These are phyloP conservation scores for Smittia aterrima DNA, from an alignment of 2,888 invertebrate species.

Conservation along the genomic window DNA sequence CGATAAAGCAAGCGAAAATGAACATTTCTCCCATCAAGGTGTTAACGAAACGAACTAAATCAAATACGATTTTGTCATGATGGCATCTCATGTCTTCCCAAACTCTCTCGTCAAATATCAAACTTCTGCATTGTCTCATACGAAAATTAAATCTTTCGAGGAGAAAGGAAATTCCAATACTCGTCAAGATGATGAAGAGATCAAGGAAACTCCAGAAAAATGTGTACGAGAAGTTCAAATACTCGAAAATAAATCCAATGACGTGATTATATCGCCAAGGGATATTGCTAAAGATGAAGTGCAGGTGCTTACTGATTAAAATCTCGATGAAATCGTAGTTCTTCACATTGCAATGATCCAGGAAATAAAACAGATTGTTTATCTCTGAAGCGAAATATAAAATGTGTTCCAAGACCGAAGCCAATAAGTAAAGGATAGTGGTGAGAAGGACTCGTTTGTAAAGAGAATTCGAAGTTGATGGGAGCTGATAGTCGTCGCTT, in stretches of 20 bases:
- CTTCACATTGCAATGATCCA: background rate
- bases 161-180: background rate
- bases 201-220: background rate
- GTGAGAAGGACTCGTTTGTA: no score
- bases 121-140: background rate
- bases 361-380: background rate
- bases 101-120: background rate
- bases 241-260: background rate
- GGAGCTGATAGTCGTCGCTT: no score
- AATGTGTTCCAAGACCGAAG: background rate
- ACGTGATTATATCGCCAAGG: background rate
- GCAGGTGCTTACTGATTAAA: background rate
- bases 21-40: background rate
- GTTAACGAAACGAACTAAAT: background rate
- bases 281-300: background rate
- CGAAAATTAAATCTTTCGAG: background rate
- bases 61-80: background rate
- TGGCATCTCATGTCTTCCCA: slow-evolving; percentile 5
- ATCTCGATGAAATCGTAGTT: background rate
- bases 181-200: background rate
- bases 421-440: no score
- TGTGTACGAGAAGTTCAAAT: background rate
- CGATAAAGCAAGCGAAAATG: background rate
- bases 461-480: no score
- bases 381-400: background rate